These are phyloP conservation scores for Carollia perspicillata DNA, from an alignment of 2,113 vertebrate species.

Conservation along the genomic window DNA sequence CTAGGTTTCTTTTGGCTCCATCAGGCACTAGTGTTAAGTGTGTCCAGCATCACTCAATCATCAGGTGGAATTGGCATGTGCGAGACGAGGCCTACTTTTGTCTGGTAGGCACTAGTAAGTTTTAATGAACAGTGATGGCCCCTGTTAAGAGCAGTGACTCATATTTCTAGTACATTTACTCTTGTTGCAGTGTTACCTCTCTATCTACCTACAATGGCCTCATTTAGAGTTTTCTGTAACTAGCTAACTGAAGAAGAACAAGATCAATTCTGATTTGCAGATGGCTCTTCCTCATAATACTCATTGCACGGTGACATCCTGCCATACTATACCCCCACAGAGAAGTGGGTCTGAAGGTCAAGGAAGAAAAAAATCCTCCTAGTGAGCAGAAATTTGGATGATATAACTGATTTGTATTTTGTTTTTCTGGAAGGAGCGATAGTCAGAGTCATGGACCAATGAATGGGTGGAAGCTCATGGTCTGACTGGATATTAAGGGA, in stretches of 20 bases:
- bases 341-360: not conserved
- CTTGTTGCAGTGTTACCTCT: not conserved
- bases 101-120: not conserved
- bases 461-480: not conserved
- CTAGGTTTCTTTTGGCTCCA: not conserved
- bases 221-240: not conserved
- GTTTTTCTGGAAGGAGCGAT: not conserved
- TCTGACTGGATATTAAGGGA: not conserved
- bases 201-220: not conserved
- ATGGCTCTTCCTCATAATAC: not conserved
- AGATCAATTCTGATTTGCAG: not conserved
- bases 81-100: not conserved
- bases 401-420: not conserved
- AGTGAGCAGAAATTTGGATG: not conserved
- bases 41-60: not conserved
- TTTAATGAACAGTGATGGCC: not conserved
- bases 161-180: not conserved
- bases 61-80: not conserved
- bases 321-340: not conserved
- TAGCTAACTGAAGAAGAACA: not conserved
- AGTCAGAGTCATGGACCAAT: not conserved
- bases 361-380: not conserved
- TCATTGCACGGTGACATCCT: not conserved
- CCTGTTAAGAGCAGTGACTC: not conserved
- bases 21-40: not conserved